Conservation (phyloP, 2,888 invertebrate species). For the Athripsodes cinereus region DNA sequence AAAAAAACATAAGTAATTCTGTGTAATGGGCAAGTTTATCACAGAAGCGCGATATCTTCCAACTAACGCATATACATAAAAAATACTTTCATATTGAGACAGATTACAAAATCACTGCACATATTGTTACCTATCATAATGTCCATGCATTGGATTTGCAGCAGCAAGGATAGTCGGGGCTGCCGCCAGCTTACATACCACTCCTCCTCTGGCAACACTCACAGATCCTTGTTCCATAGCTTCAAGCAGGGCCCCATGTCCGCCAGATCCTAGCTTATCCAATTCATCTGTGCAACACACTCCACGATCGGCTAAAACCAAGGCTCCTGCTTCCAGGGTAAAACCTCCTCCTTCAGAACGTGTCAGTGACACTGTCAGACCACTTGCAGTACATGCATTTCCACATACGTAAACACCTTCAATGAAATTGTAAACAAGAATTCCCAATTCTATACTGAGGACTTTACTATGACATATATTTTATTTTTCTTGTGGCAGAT, state of each 20-base stretch:
- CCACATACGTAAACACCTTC: constrained; percentile 86
- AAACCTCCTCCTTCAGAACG: constrained; percentile 71
- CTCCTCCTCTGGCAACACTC: constrained; percentile 85
- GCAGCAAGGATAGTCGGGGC: constrained; percentile 84
- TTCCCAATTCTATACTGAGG: too few relatives aligned
- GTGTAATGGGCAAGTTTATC: too few relatives aligned
- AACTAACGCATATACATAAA: too few relatives aligned
- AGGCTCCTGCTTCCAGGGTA: constrained; percentile 81
- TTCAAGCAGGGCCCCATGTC: constrained; percentile 71
- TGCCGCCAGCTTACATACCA: constrained; percentile 75
- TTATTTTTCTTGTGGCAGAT: not conserved
- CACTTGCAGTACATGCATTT: constrained; percentile 75
- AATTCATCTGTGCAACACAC: constrained; percentile 94
- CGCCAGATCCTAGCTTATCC: constrained; percentile 72
- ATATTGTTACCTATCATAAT: constrained; percentile 60
- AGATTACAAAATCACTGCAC: too few relatives aligned
- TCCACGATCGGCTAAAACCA: constrained; percentile 81
- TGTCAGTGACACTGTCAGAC: constrained; percentile 71
- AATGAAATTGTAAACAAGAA: too few relatives aligned
- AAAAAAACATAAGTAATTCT: too few relatives aligned
- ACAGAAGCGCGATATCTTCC: too few relatives aligned
- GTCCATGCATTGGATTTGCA: constrained; percentile 86
- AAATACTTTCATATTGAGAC: too few relatives aligned
- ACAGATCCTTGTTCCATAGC: constrained; percentile 93
- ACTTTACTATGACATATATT: not conserved